phyloP scores from a whole-genome alignment of 2,113 vertebrate genomes.

The Lepidothrix coronata region DNA sequence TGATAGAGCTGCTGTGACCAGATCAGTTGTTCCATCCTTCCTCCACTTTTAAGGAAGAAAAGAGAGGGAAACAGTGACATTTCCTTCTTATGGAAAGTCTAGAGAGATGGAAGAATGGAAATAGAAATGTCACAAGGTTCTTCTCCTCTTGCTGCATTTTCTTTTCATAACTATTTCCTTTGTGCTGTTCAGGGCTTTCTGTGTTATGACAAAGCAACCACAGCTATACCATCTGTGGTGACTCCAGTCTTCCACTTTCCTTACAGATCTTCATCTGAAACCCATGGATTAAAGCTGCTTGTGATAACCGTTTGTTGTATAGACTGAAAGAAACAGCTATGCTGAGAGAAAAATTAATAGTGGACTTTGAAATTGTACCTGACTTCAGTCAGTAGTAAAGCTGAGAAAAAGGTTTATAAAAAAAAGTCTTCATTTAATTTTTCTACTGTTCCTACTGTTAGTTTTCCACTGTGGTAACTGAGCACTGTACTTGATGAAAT shows the following conservation, averaged over 20 bases:
- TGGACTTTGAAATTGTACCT: neutral
- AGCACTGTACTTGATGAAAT: neutral
- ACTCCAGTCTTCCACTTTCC: neutral
- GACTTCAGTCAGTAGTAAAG: neutral
- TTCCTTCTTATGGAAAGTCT: conserved; percentile 15
- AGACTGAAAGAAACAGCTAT: neutral
- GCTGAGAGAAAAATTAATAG: neutral
- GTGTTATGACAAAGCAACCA: neutral
- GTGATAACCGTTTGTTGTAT: neutral
- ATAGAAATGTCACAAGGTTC: neutral
- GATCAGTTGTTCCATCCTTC: neutral
- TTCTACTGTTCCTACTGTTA: neutral
- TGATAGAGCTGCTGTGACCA: neutral
- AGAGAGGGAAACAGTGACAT: neutral
- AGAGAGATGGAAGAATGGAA: neutral
- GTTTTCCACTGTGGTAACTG: neutral
- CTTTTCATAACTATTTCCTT: neutral
- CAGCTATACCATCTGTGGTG: neutral
- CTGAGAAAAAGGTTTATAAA: neutral
- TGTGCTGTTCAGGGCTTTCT: neutral
- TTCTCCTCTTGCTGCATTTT: neutral
- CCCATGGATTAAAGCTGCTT: neutral
- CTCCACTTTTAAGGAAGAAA: neutral
- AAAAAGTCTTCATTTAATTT: neutral
- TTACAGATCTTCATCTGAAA: neutral